Base-by-base conservation (phyloP, 2,797 vertebrate species). In the Propithecus deckenii region DNA sequence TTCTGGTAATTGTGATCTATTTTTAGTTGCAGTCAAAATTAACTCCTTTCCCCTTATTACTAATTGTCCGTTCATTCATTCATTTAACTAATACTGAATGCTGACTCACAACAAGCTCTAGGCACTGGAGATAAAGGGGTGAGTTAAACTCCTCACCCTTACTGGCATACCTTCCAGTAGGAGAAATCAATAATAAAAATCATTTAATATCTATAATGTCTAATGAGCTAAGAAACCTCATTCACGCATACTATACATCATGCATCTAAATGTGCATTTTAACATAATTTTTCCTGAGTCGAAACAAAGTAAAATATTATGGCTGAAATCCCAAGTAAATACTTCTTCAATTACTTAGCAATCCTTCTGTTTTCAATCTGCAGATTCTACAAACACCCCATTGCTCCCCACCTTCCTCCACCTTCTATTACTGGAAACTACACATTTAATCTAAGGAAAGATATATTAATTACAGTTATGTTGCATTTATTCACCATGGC, bases 351-450 rank as follows among this genome's bases (percentile, higher is more conserved):
- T 92, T 38, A 71, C 23, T 65, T 52, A 57, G 17, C 50, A 65
- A 59, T 18, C 17, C n/a, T 85, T 32, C 61, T 76, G 28, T 48
- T 94, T 69, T 63, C n/a, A 35, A 0, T 28, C 35, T 89, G 41
- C 14, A 84, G 61, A 88, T 48, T 94, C 38, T 85, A 74, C 15
- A 72, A 93, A 90, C 25, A 84, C 28, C 17, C 59, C 71, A 67
- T 46, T 43, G 52, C 14, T 89, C 41, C 55, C 86, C 35, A 67
- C 28, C 25, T 35, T 76, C 38, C 48, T 86, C 61, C 3, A 50
- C n/a, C 48, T 93, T 88, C 72, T 78, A 32, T 78, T 83, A 23
- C 57, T 75, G 30, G 87, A 94, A 96, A 67, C 85, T 57, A 97
- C 55, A 94, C 28, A 76, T 25, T 95, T 48, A 86, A 61, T 80